These are phyloP conservation scores for Dorcus hopei DNA, from an alignment of 2,888 invertebrate genomes.

Conservation along the genomic window DNA sequence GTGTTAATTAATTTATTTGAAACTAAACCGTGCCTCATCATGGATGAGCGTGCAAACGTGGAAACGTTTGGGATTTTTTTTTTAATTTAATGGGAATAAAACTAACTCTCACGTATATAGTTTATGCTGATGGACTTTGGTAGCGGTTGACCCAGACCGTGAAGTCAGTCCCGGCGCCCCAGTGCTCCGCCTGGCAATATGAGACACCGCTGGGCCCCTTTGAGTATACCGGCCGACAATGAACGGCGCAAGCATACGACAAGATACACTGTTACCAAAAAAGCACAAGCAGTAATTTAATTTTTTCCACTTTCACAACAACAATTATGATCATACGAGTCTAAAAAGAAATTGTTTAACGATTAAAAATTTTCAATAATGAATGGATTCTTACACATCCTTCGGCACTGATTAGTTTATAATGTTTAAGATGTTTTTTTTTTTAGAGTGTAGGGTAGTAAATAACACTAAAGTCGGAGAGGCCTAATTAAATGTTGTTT, in stretches of 20 bases:
- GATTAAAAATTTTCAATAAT: too few species aligned
- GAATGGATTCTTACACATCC: too few species aligned
- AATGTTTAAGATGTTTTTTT: not conserved
- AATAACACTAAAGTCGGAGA: constrained; percentile 35
- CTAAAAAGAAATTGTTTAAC: too few species aligned
- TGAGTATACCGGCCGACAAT: constrained; percentile 20
- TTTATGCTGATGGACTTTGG: constrained; percentile 2
- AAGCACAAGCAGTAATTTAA: too few species aligned
- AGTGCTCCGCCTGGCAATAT: constrained; percentile 46
- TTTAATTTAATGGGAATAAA: too few species aligned
- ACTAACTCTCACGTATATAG: not conserved
- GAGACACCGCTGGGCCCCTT: constrained; percentile 30
- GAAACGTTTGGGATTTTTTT: too few species aligned
- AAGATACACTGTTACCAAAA: constrained; percentile 8
- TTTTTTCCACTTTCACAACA: too few species aligned
- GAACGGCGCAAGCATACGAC: not conserved
- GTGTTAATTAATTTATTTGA: too few species aligned
- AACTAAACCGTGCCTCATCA: too few species aligned
- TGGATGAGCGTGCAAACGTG: too few species aligned
- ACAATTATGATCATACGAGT: too few species aligned
- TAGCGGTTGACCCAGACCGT: constrained; percentile 38
- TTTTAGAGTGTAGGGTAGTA: constrained; percentile 27
- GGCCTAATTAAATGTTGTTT: constrained; percentile 49
- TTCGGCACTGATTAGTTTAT: too few species aligned
- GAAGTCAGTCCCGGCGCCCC: constrained; percentile 43